Base-by-base conservation (phyloP, 1,140 invertebrate genomes). In the Saccostrea cuccullata region DNA sequence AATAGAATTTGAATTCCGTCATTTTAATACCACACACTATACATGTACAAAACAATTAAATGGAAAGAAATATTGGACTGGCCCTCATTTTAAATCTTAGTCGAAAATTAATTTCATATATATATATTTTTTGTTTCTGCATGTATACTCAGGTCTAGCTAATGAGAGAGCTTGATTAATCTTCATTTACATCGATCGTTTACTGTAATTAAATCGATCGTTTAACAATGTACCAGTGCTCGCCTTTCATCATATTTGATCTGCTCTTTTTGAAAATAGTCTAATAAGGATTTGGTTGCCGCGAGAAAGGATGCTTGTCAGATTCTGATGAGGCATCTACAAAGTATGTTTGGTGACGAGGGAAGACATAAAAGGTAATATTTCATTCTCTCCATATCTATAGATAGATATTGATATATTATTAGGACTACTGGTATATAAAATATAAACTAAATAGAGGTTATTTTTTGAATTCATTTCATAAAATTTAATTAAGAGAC, bases 111-210 rank as follows among this genome's bases (percentile, higher is more conserved):
- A 47, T 47, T 47, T 47, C 47, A 47, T 47, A 47, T 47, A 47
- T 47, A 47, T 36, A 1, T 47, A 2, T 47, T 47, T 47, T 47
- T 47, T 47, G 47, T 47, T 47, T 47, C 47, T 47, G 47, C 47
- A 47, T 47, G 47, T 47, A 47, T 47, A 47, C 47, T 47, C 47
- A 67, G 20, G 23, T 67, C 60, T 67, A 17, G 23, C 20, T 67
- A 67, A 77, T 73, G 26, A 77, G 70, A 77, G 13, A 23, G 11
- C 26, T 77, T 77, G 8, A 77, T 67, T 77, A 77, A 77, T 77
- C 70, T 77, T 26, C 13, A 30, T 77, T 77, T 30, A 77, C 13
- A 77, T 77, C 26, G 70, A 77, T 77, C 26, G 70, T 15, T 36
- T 17, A 15, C 12, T 8, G 8, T 77, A 36, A 77, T 15, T 15